Percentiles rank a stretch among this genome's conserved stretches.
phyloP scores from a whole-genome alignment of 2,888 invertebrate genomes.

The Andrena trimmerana region DNA sequence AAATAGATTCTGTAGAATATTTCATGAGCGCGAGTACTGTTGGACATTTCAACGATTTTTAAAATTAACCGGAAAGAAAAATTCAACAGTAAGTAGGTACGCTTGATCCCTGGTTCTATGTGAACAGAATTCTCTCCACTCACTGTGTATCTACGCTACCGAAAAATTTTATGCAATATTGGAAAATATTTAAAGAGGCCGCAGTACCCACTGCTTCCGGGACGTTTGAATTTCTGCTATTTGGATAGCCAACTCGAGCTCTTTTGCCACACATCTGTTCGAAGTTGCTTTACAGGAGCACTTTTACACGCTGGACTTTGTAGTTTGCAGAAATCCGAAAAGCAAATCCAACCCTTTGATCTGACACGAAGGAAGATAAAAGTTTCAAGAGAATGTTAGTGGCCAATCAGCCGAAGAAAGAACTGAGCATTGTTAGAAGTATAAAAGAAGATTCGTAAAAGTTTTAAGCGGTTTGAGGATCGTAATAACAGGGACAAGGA shows the following conservation, averaged over 20 bases:
- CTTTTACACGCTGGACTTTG: slow-evolving; percentile 23
- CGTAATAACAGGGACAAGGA: slow-evolving; percentile 9
- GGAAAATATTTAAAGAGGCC: too few relatives aligned
- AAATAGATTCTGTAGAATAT: too few relatives aligned
- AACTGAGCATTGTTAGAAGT: not conserved
- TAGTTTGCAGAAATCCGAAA: slow-evolving; percentile 7
- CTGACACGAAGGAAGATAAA: not conserved
- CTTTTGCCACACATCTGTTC: slow-evolving; percentile 11
- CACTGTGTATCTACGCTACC: too few relatives aligned
- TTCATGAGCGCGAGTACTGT: too few relatives aligned
- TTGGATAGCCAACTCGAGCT: slow-evolving; percentile 19
- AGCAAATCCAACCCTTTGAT: slow-evolving; percentile 22
- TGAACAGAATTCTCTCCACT: too few relatives aligned
- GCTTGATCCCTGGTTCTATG: too few relatives aligned
- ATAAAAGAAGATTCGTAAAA: not conserved
- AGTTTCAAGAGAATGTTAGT: slow-evolving; percentile 16
- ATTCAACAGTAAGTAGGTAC: too few relatives aligned
- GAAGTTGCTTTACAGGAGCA: not conserved
- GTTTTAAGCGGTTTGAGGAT: slow-evolving; percentile 1
- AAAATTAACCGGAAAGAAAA: too few relatives aligned
- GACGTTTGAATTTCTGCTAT: slow-evolving; percentile 14
- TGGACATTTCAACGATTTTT: too few relatives aligned
- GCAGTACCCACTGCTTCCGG: not conserved
- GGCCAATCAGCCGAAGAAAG: not conserved
- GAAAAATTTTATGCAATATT: too few relatives aligned